Conservation (phyloP, 92 coral and sea anemone genomes). For the Diadumene lineata region DNA sequence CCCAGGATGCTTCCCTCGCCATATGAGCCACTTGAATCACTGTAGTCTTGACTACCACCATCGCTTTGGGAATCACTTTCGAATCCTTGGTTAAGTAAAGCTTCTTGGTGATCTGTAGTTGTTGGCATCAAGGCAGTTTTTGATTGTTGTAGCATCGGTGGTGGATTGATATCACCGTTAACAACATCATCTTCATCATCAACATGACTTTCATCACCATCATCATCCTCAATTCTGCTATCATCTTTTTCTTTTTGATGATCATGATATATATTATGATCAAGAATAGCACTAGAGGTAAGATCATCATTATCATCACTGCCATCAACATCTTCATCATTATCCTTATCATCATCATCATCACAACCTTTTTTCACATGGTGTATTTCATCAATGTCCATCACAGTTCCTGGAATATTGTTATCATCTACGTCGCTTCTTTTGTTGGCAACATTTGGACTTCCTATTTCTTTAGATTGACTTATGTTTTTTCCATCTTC, state of each 20-base stretch:
- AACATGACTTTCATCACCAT: not conserved
- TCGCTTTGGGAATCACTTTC: slow-evolving; percentile 3
- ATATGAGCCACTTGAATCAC: not conserved
- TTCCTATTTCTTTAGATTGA: too few relatives aligned
- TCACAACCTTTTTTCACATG: not conserved
- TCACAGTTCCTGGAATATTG: slow-evolving; percentile 6
- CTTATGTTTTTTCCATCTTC: not conserved
- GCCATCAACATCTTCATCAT: slow-evolving; percentile 5
- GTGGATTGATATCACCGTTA: too few relatives aligned
- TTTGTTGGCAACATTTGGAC: too few relatives aligned
- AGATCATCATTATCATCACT: not conserved
- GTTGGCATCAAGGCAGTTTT: not conserved
- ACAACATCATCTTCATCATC: not conserved
- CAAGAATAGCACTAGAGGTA: too few relatives aligned
- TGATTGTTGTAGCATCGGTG: too few relatives aligned
- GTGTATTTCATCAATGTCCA: slow-evolving; percentile 11
- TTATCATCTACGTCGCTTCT: not conserved
- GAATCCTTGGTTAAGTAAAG: not conserved
- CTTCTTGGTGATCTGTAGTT: not conserved
- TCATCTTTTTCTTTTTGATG: slow-evolving; percentile 9
- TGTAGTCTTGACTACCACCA: not conserved
- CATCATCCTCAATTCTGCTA: not conserved
- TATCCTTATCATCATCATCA: too few relatives aligned
- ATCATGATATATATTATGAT: too few relatives aligned
- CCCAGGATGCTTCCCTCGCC: slow-evolving; percentile 16